Evolutionary conservation across 2,888 invertebrate species (phyloP).

Genomic region (Phragmatobia fuliginosa): DNA sequence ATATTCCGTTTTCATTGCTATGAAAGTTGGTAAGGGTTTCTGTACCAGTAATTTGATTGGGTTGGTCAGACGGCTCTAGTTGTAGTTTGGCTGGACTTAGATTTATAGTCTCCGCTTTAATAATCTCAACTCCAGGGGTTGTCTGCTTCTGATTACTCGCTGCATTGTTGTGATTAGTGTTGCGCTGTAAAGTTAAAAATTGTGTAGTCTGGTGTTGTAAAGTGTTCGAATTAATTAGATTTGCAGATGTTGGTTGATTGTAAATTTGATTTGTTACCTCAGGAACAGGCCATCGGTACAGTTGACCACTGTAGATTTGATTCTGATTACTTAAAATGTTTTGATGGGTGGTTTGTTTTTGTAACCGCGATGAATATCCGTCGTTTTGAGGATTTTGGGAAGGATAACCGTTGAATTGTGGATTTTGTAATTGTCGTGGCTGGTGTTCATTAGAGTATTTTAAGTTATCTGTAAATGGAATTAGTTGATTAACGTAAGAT

Average conservation of each 20-base stretch:
- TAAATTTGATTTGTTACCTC: conserved; percentile 76
- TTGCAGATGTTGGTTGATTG: conserved; percentile 64
- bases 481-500: conserved; percentile 42
- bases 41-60: conserved; percentile 59
- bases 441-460: conserved; percentile 49
- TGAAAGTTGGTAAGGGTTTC: conserved; percentile 65
- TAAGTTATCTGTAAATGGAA: conserved; percentile 51
- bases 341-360: conserved; percentile 45
- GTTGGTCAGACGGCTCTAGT: conserved; percentile 56
- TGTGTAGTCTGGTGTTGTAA: conserved; percentile 48
- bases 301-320: conserved; percentile 77
- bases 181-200: conserved; percentile 45
- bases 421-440: conserved; percentile 49
- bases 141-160: conserved; percentile 31
- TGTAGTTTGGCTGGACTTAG: conserved; percentile 63
- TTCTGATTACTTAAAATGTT: conserved; percentile 47
- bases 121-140: conserved; percentile 61
- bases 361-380: conserved; percentile 55
- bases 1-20: conserved; percentile 69
- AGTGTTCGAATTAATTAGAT: conserved; percentile 48
- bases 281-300: conserved; percentile 78
- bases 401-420: conserved; percentile 52
- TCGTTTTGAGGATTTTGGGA: conserved; percentile 53
- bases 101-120: conserved; percentile 66
- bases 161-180: conserved; percentile 36